Evolutionary conservation across 2,797 vertebrate species (phyloP).

Genomic region (Macropodus opercularis): DNA sequence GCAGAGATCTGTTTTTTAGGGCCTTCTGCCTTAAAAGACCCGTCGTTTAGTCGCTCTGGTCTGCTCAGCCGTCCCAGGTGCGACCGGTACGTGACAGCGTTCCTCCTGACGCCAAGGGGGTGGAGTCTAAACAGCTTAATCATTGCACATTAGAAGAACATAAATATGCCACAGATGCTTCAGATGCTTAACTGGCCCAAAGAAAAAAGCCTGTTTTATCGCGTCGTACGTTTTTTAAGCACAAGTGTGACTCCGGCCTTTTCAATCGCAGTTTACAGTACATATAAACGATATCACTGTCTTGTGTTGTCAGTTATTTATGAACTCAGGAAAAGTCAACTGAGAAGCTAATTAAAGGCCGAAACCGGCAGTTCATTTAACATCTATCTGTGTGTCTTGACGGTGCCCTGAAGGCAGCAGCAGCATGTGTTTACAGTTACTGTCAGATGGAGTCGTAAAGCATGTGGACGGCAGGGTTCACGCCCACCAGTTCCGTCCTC

Average conservation of each 20-base stretch:
- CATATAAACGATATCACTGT: background rate
- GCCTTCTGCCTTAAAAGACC: slow-evolving; percentile 29
- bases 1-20: slow-evolving; percentile 46
- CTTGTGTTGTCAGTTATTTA: background rate
- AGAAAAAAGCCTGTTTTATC: no score
- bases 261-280: no score
- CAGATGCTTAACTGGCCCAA: no score
- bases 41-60: slow-evolving; percentile 53
- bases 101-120: background rate
- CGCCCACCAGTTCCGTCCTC: background rate
- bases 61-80: slow-evolving; percentile 32
- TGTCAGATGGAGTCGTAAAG: slow-evolving; percentile 48
- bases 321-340: background rate
- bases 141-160: no score
- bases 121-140: no score
- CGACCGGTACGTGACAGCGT: slow-evolving; percentile 46
- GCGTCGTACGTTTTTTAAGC: no score
- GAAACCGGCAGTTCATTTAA: slow-evolving; percentile 9
- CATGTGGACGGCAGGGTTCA: slow-evolving; percentile 50
- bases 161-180: no score
- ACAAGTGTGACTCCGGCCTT: no score
- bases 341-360: background rate
- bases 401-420: slow-evolving; percentile 9
- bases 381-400: background rate
- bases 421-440: slow-evolving; percentile 32